Percentiles rank a stretch among this genome's conserved stretches.
phyloP scores from a whole-genome alignment of 2,113 vertebrate genomes.

The Micromys minutus region DNA sequence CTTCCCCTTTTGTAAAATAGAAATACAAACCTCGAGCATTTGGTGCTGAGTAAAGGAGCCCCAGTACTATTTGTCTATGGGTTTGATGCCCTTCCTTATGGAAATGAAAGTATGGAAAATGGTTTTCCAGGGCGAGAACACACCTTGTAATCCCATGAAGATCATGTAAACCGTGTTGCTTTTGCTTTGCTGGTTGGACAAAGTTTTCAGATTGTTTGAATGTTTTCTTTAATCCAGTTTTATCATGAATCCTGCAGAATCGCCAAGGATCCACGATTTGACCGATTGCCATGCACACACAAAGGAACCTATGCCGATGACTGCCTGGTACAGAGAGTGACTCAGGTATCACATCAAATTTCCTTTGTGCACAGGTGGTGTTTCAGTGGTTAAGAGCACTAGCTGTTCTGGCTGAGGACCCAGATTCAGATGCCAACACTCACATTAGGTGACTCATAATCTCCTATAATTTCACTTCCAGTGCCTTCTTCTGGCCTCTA shows the following conservation, averaged over 20 bases:
- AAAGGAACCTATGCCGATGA: constrained; percentile 98
- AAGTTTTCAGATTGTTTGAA: neutral
- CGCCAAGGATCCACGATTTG: constrained; percentile 97
- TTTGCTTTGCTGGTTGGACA: constrained; percentile 17
- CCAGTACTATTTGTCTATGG: neutral
- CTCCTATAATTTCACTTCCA: too few species aligned
- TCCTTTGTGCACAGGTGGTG: neutral
- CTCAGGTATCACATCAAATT: constrained; percentile 89
- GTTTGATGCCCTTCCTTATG: neutral
- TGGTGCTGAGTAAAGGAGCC: neutral
- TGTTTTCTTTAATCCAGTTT: constrained; percentile 38
- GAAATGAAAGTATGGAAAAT: neutral
- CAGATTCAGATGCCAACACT: neutral
- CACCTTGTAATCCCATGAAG: neutral
- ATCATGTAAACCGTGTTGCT: neutral
- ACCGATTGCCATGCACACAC: constrained; percentile 95
- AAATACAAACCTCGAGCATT: constrained; percentile 14
- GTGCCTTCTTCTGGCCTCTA: neutral
- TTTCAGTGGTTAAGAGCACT: neutral
- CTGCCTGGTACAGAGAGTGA: constrained; percentile 97
- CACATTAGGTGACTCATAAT: neutral
- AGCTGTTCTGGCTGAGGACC: neutral
- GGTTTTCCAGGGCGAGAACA: neutral
- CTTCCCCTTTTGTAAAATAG: constrained; percentile 9
- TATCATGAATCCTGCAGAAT: constrained; percentile 86